Evolutionary conservation across 2,888 invertebrate genomes (phyloP), one percentile per base, ranked within the genome.

Genomic region (Stenoptilia bipunctidactyla): DNA sequence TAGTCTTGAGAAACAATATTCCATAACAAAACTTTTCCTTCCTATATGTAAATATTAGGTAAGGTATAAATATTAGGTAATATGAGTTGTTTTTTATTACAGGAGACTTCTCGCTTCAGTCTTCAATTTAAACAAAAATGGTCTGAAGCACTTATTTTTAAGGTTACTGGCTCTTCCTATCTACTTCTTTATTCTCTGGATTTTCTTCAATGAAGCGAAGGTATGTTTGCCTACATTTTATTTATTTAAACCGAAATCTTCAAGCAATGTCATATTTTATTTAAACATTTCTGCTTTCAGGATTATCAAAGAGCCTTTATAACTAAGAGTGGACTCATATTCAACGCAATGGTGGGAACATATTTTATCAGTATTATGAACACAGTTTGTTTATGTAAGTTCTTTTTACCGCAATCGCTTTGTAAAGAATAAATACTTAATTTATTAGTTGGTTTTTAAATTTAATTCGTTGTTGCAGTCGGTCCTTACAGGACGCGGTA

Each of bases 401-500:
- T 54, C 4, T 33, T 33, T n/a, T n/a, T n/a, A n/a, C n/a, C n/a
- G n/a, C n/a, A n/a, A n/a, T n/a, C n/a, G n/a, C n/a, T n/a, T n/a
- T n/a, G n/a, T n/a, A n/a, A n/a, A n/a, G n/a, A n/a, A n/a, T n/a
- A n/a, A n/a, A n/a, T n/a, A n/a, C n/a, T n/a, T n/a, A n/a, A n/a
- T n/a, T n/a, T n/a, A n/a, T n/a, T n/a, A n/a, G n/a, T n/a, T n/a
- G n/a, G n/a, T n/a, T n/a, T n/a, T n/a, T n/a, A n/a, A n/a, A n/a
- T n/a, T n/a, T n/a, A n/a, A n/a, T n/a, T n/a, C n/a, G n/a, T n/a
- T 36, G 1, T 73, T 79, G 13, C 61, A 93, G 93, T 90, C 80
- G 91, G 93, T 2, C 88, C 89, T 25, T 93, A 93, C 73, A 85
- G 96, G n/a, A 94, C 93, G n/a, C 86, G 94, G 33, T 96, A 95